A percentile compares a stretch with the other conserved stretches of the same genome.
Conservation (phyloP, 2,888 invertebrate genomes). For the Myathropa florea region DNA sequence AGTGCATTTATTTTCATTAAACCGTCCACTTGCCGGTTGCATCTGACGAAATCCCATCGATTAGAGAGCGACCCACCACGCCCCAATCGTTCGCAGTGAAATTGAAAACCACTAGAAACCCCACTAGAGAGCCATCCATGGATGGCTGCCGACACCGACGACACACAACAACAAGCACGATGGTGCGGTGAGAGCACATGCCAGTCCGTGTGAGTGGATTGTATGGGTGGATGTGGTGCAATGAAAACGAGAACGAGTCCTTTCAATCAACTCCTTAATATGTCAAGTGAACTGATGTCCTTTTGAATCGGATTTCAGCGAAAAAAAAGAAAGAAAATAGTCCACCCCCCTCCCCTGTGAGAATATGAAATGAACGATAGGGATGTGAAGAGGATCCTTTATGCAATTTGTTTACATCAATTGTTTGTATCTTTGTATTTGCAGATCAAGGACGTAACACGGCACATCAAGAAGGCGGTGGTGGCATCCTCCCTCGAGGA, state of each 20-base stretch:
- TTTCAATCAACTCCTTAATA: conserved; percentile 66
- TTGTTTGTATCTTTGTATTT: conserved; percentile 37
- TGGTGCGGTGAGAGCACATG: neutral
- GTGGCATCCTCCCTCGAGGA: conserved; percentile 91
- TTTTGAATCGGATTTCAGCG: conserved; percentile 53
- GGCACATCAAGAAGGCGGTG: conserved; percentile 91
- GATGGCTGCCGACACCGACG: neutral
- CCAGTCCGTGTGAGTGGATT: neutral
- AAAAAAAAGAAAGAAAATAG: conserved; percentile 11
- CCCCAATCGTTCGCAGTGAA: neutral
- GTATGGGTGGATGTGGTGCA: conserved; percentile 7
- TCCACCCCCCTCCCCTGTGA: neutral
- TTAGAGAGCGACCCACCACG: conserved; percentile 11
- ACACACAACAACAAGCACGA: neutral
- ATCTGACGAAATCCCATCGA: conserved; percentile 40
- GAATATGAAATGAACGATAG: conserved; percentile 22
- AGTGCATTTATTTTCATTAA: conserved; percentile 22
- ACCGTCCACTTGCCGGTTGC: too few relatives aligned
- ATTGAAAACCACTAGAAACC: conserved; percentile 8
- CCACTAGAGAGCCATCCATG: neutral
- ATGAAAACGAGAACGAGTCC: conserved; percentile 49
- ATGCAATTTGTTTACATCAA: conserved; percentile 30
- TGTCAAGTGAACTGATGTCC: conserved; percentile 59
- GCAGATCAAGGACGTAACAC: conserved; percentile 84
- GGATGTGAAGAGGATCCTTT: conserved; percentile 23